Base-by-base conservation (phyloP, 2,888 invertebrate genomes). In the Agrypnus murinus region DNA sequence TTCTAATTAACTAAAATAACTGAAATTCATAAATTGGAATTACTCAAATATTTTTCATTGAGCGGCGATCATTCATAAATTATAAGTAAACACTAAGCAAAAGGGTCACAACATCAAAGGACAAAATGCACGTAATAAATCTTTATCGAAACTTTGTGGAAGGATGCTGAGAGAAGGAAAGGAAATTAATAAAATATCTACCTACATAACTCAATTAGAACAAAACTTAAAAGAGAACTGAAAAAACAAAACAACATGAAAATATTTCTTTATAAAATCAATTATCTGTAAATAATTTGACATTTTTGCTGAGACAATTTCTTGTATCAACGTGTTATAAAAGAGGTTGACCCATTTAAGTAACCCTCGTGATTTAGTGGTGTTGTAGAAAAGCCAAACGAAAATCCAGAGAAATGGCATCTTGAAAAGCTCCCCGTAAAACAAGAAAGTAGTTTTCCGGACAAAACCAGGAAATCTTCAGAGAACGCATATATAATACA, bases 171-270 rank as follows among this genome's bases (percentile, higher is more conserved):
- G 32, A 32, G 19, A 25, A 45, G 12, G 53, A 40, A 19, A 43
- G 38, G 64, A 64, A 64, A 64, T 64, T 64, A 64, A 55, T 55
- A 55, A 55, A 55, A 36, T 36, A 36, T 17, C 12, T 15, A 19
- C 50, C 7, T 12, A 9, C 5, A 25, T 31, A 31, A 50, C 50
- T 31, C 31, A 4, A 50, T 50, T 50, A 50, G 12, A 31, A 31
- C 38, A 50, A 48, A 48, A 63, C 25, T 32, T 36, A 36, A 25
- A 48, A 48, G 48, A 10, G 48, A 48, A 12, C 8, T 15, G 38
- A 40, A 58, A n/a, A n/a, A 12, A 40, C 14, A n/a, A 40, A 58
- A 25, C 19, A 17, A 10, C 8, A 17, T 43, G 43, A 2, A 14
- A 14, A 25, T 25, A 25, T 25, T 25, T 25, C 25, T 43, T 43